Base-by-base conservation (phyloP, 2,113 vertebrate genomes). In the Notarius quadriscutis region DNA sequence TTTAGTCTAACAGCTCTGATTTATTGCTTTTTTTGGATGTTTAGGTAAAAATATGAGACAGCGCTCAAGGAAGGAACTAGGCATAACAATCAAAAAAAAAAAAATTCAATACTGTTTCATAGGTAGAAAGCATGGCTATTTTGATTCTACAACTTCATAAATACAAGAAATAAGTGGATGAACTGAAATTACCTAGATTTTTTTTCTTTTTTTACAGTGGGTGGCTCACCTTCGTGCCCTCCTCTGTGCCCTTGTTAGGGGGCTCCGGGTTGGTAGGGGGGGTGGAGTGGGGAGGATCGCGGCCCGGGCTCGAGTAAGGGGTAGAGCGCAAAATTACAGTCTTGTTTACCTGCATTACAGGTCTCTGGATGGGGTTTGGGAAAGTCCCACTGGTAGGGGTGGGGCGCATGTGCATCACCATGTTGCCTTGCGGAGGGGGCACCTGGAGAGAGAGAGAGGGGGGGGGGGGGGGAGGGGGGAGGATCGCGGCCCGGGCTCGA, bases 201-300 rank as follows among this genome's bases (percentile, higher is more conserved):
- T 93, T 55, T 95, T 95, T 96, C 91, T 93, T 50, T 95, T 93
- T 55, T 95, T 95, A 96, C 91, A 95, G 95, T 91, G 94, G 95
- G 93, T 95, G 94, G 95, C 95, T 96, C 95, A 96, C 95, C 96
- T 96, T 96, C 95, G 95, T 94, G 93, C 95, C 95, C 92, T 96
- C 96, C 93, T 96, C 96, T 84, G 93, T 91, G 90, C 94, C 95
- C 91, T 96, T 95, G 79, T 93, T 85, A 51, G 89, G 83, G 91
- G 92, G 90, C 89, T 95, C 94, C 7, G 94, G 92, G 93, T 91
- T 94, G 55, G 93, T 93, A 92, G 94, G 93, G 89, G 94, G 95
- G 86, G 89, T 90, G 71, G 93, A 90, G 89, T 94, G 94, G 87
- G 93, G 18, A 12, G 89, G 93, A 86, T 96, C 95, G 0, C 94